A percentile compares a stretch with the other conserved stretches of the same genome.
These are phyloP conservation scores for Diglossa cyanea DNA, from an alignment of 2,797 vertebrate species.

Conservation along the genomic window DNA sequence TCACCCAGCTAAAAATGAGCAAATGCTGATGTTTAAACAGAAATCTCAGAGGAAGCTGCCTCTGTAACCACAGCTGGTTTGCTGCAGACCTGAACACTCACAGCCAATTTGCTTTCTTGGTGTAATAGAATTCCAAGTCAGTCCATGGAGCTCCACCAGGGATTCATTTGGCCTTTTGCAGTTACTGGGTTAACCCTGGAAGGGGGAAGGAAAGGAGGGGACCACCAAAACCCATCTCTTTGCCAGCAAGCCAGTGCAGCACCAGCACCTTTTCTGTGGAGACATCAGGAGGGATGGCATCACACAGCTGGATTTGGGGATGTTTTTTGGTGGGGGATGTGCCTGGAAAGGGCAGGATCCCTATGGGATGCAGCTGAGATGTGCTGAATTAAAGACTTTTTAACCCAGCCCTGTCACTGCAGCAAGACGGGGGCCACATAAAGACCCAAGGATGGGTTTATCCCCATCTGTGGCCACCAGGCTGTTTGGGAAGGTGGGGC, in stretches of 20 bases:
- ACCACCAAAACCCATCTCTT: background rate
- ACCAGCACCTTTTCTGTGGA: background rate
- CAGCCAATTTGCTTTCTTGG: background rate
- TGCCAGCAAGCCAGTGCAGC: background rate
- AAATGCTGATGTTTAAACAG: slow-evolving; percentile 7
- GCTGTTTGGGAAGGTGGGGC: background rate
- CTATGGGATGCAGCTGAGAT: background rate
- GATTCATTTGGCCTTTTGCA: background rate
- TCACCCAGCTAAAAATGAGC: background rate
- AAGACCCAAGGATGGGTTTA: background rate
- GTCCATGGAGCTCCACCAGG: background rate
- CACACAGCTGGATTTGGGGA: background rate
- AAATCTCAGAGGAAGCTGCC: background rate
- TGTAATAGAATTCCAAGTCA: background rate
- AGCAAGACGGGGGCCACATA: background rate
- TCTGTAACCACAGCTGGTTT: background rate
- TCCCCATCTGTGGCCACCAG: background rate
- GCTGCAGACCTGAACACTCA: background rate
- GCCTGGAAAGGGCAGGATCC: background rate
- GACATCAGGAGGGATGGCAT: background rate
- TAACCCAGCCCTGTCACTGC: background rate
- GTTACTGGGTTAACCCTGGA: background rate
- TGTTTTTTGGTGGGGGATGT: background rate
- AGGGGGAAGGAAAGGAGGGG: background rate
- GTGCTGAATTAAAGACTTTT: background rate